Evolutionary conservation across 2,113 vertebrate species (phyloP), one percentile per base, ranked within the genome.

Genomic region (Aptenodytes patagonicus): DNA sequence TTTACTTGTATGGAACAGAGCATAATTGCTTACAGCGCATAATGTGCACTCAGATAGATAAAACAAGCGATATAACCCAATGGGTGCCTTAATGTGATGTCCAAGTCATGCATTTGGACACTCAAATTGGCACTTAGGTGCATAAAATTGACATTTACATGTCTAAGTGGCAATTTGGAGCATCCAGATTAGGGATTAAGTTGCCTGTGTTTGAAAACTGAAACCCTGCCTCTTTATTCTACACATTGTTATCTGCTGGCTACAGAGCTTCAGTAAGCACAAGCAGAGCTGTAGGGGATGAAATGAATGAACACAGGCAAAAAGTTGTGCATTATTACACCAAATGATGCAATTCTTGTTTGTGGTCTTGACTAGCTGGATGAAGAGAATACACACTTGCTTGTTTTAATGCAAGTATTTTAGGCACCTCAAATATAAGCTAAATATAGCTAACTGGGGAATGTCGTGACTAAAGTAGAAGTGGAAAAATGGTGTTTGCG

Each of bases 101-200:
- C 96, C 95, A 91, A 97, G 94, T 83, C 87, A 90, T 73, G 89
- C 87, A 90, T 97, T 93, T 96, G 95, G 97, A 94, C 78, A 80
- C 87, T 94, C 91, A 95, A 83, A 97, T 96, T 94, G 95, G 91
- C 87, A 95, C 84, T 96, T 93, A 80, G 89, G 91, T 95, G 87
- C 66, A 93, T 90, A 96, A 95, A 97, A 95, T 70, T 66, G 93
- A 91, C 94, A 95, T 96, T 96, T 96, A 88, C 91, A 83, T 91
- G 87, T 55, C 75, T 87, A 97, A 96, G 54, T 93, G 87, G 89
- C 95, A 96, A 93, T 97, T 94, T 93, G 84, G 84, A 87, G 46
- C 70, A 86, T 90, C 84, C 87, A 95, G 97, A 96, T 91, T 95
- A 87, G 87, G 84, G 93, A 96, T 95, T 94, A 95, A 94, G 70